Percentiles rank a stretch among this genome's conserved stretches.
phyloP scores from a whole-genome alignment of 2,113 vertebrate genomes.

The Embiotoca jacksoni region DNA sequence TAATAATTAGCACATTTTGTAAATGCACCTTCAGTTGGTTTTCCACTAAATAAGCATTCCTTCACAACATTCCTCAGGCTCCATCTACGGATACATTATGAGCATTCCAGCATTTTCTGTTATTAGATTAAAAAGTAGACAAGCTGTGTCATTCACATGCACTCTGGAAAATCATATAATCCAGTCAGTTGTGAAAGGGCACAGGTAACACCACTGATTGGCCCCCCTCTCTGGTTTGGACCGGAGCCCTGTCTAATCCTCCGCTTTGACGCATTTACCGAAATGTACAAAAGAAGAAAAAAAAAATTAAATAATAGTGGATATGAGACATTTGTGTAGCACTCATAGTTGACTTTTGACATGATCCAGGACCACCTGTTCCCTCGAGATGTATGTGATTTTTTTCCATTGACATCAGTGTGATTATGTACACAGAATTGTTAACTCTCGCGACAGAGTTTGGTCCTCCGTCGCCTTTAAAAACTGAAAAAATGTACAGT shows the following conservation, averaged over 20 bases:
- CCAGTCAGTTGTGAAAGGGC: conserved; percentile 74
- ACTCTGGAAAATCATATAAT: conserved; percentile 77
- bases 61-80: conserved; percentile 73
- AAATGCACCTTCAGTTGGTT: conserved; percentile 69
- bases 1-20: conserved; percentile 65
- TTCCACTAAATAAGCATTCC: conserved; percentile 68
- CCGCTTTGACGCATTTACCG: conserved; percentile 61
- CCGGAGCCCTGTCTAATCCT: conserved; percentile 58
- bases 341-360: conserved; percentile 82
- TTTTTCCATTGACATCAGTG: conserved; percentile 31
- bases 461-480: conserved; percentile 74
- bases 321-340: conserved; percentile 80
- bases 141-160: conserved; percentile 77
- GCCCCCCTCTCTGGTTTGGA: conserved; percentile 48
- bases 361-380: conserved; percentile 70
- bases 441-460: conserved; percentile 48
- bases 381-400: conserved; percentile 44
- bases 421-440: conserved; percentile 33
- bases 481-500: conserved; percentile 86
- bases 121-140: conserved; percentile 69
- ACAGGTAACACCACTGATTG: conserved; percentile 66
- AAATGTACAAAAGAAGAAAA: conserved; percentile 85
- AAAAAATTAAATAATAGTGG: conserved; percentile 62
- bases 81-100: conserved; percentile 36
- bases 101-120: conserved; percentile 69